Percentiles rank a stretch among this genome's conserved stretches.
Conservation (phyloP, 2,113 vertebrate species). For the Anseranas semipalmata region DNA sequence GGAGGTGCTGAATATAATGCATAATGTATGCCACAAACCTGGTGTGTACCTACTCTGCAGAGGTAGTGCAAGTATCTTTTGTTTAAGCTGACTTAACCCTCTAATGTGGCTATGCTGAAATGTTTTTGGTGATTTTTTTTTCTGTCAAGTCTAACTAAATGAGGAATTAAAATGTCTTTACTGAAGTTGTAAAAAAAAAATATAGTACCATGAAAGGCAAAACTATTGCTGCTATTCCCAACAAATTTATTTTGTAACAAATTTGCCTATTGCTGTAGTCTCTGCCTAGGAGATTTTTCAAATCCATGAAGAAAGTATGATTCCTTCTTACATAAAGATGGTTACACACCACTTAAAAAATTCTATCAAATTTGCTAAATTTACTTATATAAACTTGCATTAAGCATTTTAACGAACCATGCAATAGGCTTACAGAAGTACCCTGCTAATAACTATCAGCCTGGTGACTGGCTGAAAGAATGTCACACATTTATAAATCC, state of each 20-base stretch:
- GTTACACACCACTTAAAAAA: not conserved
- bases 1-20: not conserved
- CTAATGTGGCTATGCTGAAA: not conserved
- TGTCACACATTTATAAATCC: not conserved
- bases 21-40: not conserved
- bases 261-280: not conserved
- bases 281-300: not conserved
- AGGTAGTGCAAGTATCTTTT: not conserved
- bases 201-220: not conserved
- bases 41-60: not conserved
- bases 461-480: not conserved
- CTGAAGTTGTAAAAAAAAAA: not conserved
- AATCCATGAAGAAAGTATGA: not conserved
- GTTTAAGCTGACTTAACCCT: not conserved
- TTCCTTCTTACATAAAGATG: not conserved
- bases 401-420: not conserved
- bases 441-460: not conserved
- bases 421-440: not conserved
- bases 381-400: conserved; percentile 3
- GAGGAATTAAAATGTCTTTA: not conserved
- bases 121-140: not conserved
- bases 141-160: not conserved
- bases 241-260: not conserved
- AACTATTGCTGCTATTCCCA: not conserved
- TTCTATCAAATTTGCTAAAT: not conserved